A percentile compares a stretch with the other conserved stretches of the same genome.
These are phyloP conservation scores for Orthosia cruda DNA, from an alignment of 2,888 invertebrate genomes.

Conservation along the genomic window DNA sequence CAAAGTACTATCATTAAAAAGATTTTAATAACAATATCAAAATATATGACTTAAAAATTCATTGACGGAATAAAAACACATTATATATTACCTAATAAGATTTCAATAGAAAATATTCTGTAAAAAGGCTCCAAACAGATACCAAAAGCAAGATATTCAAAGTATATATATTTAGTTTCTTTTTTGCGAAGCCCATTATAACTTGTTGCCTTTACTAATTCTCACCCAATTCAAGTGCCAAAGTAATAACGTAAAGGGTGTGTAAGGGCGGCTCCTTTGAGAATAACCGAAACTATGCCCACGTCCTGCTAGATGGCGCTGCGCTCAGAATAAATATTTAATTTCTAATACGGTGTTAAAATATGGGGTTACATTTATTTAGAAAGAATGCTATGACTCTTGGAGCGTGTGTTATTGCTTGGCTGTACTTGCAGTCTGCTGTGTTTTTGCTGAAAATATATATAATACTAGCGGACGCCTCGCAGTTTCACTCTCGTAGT, in stretches of 20 bases:
- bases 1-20: no score
- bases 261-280: slow-evolving; percentile 55
- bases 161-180: neutral
- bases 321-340: slow-evolving; percentile 54
- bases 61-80: neutral
- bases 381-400: slow-evolving; percentile 44
- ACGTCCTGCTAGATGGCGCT: slow-evolving; percentile 54
- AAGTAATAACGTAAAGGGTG: slow-evolving; percentile 48
- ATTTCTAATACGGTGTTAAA: slow-evolving; percentile 60
- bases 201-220: slow-evolving; percentile 51
- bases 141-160: neutral
- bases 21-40: no score
- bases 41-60: no score
- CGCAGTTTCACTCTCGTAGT: no score
- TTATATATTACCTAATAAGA: neutral
- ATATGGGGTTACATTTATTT: slow-evolving; percentile 52
- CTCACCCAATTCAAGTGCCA: slow-evolving; percentile 44
- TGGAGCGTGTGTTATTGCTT: slow-evolving; percentile 8
- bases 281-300: slow-evolving; percentile 58
- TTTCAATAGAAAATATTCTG: neutral
- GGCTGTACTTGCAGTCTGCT: no score
- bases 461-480: no score
- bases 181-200: slow-evolving; percentile 33
- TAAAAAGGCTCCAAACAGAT: neutral
- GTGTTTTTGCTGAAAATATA: no score